Base-by-base conservation (phyloP, 2,888 invertebrate species). In the Caenorhabditis angaria region DNA sequence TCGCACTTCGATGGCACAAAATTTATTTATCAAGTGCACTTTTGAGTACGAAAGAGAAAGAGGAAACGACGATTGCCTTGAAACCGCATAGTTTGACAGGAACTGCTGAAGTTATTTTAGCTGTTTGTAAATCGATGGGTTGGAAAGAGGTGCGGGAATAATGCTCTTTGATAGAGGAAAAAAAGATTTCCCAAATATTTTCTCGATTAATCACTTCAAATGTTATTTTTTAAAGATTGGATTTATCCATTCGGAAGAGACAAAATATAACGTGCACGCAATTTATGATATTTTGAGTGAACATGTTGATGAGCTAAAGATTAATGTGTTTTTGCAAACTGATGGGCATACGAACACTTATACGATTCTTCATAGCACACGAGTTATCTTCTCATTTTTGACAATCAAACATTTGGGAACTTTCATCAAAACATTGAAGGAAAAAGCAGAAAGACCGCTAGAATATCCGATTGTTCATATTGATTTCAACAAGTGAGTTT, bases 1-100 rank as follows among this genome's bases (percentile, higher is more conserved):
- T 80, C 27, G 68, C 71, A 0, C 56, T 77, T 22, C 59, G 80
- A 47, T 80, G 80, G 80, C 65, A 72, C 28, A 65, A 72, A n/a
- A 50, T 74, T 22, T 80, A 69, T 51, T 41, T 73, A 1, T 68
- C 68, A 1, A 59, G 59, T 1, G 73, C 73, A 28, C 59, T 62
- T 2, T 35, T 73, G 62, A 69, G 69, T 50, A 73, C 69, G 1
- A 65, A 67, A 20, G 69, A 73, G 22, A 73, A 73, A 47, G 65
- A 73, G 60, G 62, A 48, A 18, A 73, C 73, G 4, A 73, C 73
- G 10, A 66, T 73, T n/a, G 73, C 73, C 2, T 54, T 77, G 41
- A 73, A 77, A 51, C 73, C 77, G 2, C 67, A 73, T 32, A 73
- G 69, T 63, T 48, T 68, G 20, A 55, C 66, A 14, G 70, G 67